These are phyloP conservation scores for Coptodon rendalli DNA, from an alignment of 2,113 vertebrate genomes.

Conservation along the genomic window DNA sequence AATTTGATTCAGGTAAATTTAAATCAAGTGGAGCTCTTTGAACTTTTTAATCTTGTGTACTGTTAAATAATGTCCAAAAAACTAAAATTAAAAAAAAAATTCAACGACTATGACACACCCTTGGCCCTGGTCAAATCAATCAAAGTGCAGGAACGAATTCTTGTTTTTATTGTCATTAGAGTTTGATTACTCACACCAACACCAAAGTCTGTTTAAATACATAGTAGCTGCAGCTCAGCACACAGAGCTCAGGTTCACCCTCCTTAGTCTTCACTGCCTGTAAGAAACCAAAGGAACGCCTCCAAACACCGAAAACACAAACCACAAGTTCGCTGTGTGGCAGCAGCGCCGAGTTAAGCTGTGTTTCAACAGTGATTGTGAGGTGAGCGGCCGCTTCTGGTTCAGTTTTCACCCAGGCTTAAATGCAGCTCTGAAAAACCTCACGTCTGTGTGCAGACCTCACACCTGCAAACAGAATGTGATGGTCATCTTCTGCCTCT, in stretches of 20 bases:
- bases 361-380: neutral
- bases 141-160: rapidly evolving
- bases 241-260: neutral
- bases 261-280: neutral
- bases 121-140: neutral
- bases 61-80: rapidly evolving
- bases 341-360: neutral
- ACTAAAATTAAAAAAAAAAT: rapidly evolving
- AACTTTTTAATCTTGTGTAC: neutral
- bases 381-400: neutral
- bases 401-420: constrained; percentile 4
- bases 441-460: constrained; percentile 24
- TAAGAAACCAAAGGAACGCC: neutral
- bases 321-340: neutral
- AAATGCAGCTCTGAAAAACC: neutral
- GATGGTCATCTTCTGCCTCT: neutral
- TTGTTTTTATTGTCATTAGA: neutral
- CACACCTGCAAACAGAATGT: neutral
- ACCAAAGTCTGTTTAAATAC: neutral
- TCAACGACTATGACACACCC: rapidly evolving
- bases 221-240: neutral
- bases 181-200: neutral
- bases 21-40: neutral
- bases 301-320: neutral
- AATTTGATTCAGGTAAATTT: neutral